Evolutionary conservation across 2,797 vertebrate species (phyloP), one percentile per base, ranked within the genome.

Genomic region (Anguilla marmorata): DNA sequence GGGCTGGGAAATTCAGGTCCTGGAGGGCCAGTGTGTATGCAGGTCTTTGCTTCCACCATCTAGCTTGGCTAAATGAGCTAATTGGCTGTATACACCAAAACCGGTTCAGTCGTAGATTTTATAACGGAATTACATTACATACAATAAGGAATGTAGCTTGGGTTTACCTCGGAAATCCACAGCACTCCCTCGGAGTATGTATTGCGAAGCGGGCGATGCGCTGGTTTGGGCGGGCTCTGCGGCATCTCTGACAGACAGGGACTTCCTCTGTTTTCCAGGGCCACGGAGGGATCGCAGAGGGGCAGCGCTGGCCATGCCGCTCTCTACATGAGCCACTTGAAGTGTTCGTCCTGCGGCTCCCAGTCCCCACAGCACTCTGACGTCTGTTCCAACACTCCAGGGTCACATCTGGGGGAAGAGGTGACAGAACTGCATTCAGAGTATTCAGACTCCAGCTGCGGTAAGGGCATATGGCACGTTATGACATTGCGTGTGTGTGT

Each of bases 291-390:
- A 80, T 96, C 96, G 6, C 95, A 95, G 2, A 92, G 92, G 86
- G 96, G 94, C 41, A 45, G 30, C 93, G 96, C 93, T 0, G 94
- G 93, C 45, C 95, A 96, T 90, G 96, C 95, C 0, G 94, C 95
- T 0, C 89, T 95, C 66, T 95, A 93, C 88, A 90, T 94, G 90
- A 97, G 96, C 89, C 96, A 96, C 0, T 94, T 94, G 0, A 97
- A 97, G 90, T 98, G 97, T 90, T 96, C 96, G 1, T 97, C 97
- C 33, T 98, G 97, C 0, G 95, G 97, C 48, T 97, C 97, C 1
- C 96, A 97, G 90, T 97, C 97, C 87, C 97, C 97, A 0, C 97
- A 95, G 90, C 94, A 95, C 1, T 87, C 95, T 60, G 97, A 98
- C 88, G 93, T 95, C 93, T 96, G 96, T 92, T 96, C 95, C 88